Evolutionary conservation across 2,113 vertebrate genomes (phyloP), one percentile per base, ranked within the genome.

Genomic region (Platysteira castanea): DNA sequence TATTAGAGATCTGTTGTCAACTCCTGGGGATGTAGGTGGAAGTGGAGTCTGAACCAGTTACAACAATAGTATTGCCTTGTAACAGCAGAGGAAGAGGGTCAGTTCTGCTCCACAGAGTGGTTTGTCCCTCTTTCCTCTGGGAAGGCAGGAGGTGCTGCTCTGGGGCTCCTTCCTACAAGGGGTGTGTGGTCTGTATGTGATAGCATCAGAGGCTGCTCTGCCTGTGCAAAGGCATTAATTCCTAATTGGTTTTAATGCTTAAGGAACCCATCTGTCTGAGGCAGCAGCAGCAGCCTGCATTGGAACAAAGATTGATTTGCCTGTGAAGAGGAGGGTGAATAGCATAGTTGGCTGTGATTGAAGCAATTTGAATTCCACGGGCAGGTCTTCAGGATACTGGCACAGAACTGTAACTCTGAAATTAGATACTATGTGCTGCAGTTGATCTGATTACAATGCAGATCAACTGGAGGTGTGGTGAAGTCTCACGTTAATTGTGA

Each of bases 191-290:
- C 47, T 74, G 12, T 84, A 2, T 61, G 41, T 91, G 60, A 60
- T 54, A 35, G 49, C 75, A 79, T 85, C 61, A 50, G 76, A 61
- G 76, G 49, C 83, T 63, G 41, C 64, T 92, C 64, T 93, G 75
- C 50, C 46, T 1, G 0, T 77, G 71, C 52, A 37, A 42, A 86
- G 39, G 47, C 75, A 70, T 95, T 92, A 80, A 33, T 93, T 96
- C 73, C 71, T 93, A 84, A 78, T 89, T 90, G 86, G 79, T 84
- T 90, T 96, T 93, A 86, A 50, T 88, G 50, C 68, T 94, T 93
- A 83, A 42, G 71, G 64, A 87, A 81, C 71, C 76, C 83, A 93
- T 92, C 83, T 96, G 92, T 97, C 79, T 81, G 71, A 92, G 76
- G 54, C 39, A 94, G 88, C 54, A 95, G 84, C 63, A 89, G 44